A percentile compares a stretch with the other conserved stretches of the same genome.
These are phyloP conservation scores for Drosophila sordidula DNA, from an alignment of 2,888 invertebrate species.

Conservation along the genomic window DNA sequence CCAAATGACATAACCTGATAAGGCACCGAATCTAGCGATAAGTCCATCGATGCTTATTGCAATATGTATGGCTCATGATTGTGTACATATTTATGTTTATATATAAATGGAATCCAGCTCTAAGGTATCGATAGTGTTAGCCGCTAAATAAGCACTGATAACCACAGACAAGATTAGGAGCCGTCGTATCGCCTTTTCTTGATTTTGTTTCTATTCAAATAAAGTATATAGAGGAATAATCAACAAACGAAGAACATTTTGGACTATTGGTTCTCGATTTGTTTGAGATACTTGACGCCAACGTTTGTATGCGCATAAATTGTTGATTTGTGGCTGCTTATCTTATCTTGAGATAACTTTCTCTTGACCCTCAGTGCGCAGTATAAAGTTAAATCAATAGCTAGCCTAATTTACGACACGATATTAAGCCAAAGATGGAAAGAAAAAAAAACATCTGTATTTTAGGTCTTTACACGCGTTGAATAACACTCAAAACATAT, in stretches of 20 bases:
- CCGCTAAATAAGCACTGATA: slow-evolving; percentile 18
- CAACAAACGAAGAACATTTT: not conserved
- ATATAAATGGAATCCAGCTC: slow-evolving; percentile 4
- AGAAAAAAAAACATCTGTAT: not conserved
- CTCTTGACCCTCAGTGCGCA: no score
- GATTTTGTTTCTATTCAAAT: not conserved
- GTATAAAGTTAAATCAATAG: no score
- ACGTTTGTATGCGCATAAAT: not conserved
- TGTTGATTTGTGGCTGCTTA: not conserved
- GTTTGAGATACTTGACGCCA: not conserved
- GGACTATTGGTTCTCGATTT: slow-evolving; percentile 1
- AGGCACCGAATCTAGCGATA: slow-evolving; percentile 18
- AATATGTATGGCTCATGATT: slow-evolving; percentile 9
- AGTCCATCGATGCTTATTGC: slow-evolving; percentile 28
- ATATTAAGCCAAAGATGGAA: no score
- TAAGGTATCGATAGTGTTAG: slow-evolving; percentile 21
- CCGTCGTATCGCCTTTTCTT: not conserved
- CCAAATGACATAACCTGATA: slow-evolving; percentile 40
- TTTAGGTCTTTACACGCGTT: not conserved
- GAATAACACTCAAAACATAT: not conserved
- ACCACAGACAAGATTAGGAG: slow-evolving; percentile 18
- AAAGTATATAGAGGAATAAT: slow-evolving; percentile 1
- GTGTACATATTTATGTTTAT: slow-evolving; percentile 2
- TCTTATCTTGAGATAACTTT: not conserved
- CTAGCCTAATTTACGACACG: no score